A percentile compares a stretch with the other conserved stretches of the same genome.
Conservation (phyloP, 2,888 invertebrate species). For the Synanthedon andrenaeformis region DNA sequence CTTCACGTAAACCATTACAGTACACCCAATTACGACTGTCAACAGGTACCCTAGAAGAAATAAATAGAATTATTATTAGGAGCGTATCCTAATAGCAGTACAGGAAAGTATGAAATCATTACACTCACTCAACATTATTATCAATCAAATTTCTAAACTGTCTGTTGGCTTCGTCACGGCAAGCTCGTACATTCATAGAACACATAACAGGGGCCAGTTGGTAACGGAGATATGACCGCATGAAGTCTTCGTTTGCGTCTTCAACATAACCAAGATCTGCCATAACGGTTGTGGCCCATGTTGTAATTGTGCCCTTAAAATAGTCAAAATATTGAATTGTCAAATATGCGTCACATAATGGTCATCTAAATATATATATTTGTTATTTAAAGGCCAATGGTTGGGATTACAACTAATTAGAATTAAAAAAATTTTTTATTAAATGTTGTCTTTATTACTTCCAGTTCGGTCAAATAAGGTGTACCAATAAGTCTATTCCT, state of each 20-base stretch:
- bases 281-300: conserved; percentile 35
- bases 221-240: conserved; percentile 45
- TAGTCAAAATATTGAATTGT: not conserved
- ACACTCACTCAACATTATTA: conserved; percentile 17
- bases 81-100: too few relatives aligned
- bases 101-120: too few relatives aligned
- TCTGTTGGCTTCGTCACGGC: conserved; percentile 23
- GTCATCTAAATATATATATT: not conserved
- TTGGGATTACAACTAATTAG: too few relatives aligned
- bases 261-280: conserved; percentile 28
- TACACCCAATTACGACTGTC: conserved; percentile 77
- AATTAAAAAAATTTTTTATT: too few relatives aligned
- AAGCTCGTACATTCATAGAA: conserved; percentile 21
- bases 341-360: not conserved
- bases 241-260: conserved; percentile 28
- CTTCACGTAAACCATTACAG: conserved; percentile 79
- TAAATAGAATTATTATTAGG: not conserved
- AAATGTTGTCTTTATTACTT: conserved; percentile 7
- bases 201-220: conserved; percentile 48
- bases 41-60: conserved; percentile 32
- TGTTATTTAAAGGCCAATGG: not conserved
- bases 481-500: conserved; percentile 40
- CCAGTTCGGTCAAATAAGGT: conserved; percentile 15
- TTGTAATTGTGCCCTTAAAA: conserved; percentile 24
- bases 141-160: conserved; percentile 26